phyloP scores from a whole-genome alignment of 2,888 invertebrate genomes.

The Sarcophaga variegata region DNA sequence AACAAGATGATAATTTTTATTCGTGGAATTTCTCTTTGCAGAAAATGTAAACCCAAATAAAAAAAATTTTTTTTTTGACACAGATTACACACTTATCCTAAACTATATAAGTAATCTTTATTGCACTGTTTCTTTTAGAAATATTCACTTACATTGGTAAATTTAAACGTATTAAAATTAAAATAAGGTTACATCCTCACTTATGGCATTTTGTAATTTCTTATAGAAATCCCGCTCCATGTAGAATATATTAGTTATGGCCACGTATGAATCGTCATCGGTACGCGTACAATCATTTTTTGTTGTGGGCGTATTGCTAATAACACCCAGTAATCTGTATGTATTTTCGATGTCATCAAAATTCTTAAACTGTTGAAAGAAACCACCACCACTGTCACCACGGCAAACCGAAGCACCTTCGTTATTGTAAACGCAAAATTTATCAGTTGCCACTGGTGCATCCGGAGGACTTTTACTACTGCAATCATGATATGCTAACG shows the following conservation, averaged over 20 bases:
- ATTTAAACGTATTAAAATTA: not conserved
- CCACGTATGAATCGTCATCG: slow-evolving; percentile 23
- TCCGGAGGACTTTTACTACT: not conserved
- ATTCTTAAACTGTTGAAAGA: slow-evolving; percentile 54
- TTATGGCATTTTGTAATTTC: slow-evolving; percentile 2
- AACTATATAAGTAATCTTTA: slow-evolving; percentile 5
- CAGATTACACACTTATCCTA: too few species aligned
- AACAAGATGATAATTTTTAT: too few species aligned
- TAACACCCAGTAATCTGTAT: slow-evolving; percentile 74
- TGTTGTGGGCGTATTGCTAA: slow-evolving; percentile 70
- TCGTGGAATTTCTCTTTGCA: too few species aligned
- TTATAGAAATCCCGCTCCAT: slow-evolving; percentile 5
- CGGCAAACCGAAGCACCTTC: slow-evolving; percentile 70
- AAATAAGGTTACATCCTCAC: slow-evolving; percentile 36
- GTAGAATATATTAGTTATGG: slow-evolving; percentile 44
- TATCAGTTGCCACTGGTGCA: slow-evolving; percentile 74
- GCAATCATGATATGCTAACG: slow-evolving; percentile 32
- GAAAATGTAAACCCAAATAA: too few species aligned
- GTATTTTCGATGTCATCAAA: slow-evolving; percentile 33
- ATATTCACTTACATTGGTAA: not conserved
- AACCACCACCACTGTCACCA: slow-evolving; percentile 77
- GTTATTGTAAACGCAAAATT: slow-evolving; percentile 76
- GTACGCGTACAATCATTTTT: slow-evolving; percentile 41
- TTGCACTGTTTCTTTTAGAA: slow-evolving; percentile 4
- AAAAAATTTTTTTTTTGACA: too few species aligned